phyloP scores from a whole-genome alignment of 2,797 vertebrate species.

The Lateolabrax maculatus region DNA sequence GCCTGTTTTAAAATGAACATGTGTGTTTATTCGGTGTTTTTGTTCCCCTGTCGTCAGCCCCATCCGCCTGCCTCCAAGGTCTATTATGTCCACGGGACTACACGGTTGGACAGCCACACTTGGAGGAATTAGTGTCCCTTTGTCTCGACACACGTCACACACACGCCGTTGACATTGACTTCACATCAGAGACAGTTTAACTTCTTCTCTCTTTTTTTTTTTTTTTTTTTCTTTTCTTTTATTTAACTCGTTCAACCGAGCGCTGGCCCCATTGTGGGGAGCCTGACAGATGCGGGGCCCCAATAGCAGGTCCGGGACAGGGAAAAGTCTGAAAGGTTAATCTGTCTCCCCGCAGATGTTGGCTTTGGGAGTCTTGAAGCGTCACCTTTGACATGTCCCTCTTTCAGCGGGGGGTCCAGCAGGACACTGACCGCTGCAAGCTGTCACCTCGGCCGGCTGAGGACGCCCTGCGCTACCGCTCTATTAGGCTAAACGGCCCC shows the following conservation, averaged over 20 bases:
- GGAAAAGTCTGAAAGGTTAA: slow-evolving; percentile 93
- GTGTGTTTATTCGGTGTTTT: slow-evolving; percentile 26
- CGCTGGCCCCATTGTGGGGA: slow-evolving; percentile 77
- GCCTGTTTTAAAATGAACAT: slow-evolving; percentile 12
- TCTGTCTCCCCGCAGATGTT: slow-evolving; percentile 91
- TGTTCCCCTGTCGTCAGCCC: slow-evolving; percentile 43
- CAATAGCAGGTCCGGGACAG: slow-evolving; percentile 88
- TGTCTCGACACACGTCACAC: slow-evolving; percentile 84
- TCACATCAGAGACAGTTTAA: slow-evolving; percentile 87
- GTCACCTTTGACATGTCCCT: slow-evolving; percentile 94
- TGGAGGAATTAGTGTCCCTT: slow-evolving; percentile 74
- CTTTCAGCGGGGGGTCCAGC: slow-evolving; percentile 85
- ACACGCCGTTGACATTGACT: slow-evolving; percentile 85
- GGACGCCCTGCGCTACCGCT: slow-evolving; percentile 79
- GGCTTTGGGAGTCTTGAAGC: slow-evolving; percentile 93
- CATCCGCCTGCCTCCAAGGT: slow-evolving; percentile 44
- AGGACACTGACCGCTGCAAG: slow-evolving; percentile 90
- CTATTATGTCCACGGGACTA: slow-evolving; percentile 62
- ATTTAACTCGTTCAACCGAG: slow-evolving; percentile 84
- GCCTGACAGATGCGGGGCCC: slow-evolving; percentile 87
- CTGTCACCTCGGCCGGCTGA: slow-evolving; percentile 87
- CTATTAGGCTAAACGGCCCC: slow-evolving; percentile 75
- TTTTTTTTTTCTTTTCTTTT: slow-evolving; percentile 72
- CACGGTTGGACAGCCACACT: slow-evolving; percentile 79
- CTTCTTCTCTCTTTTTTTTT: slow-evolving; percentile 75